Percentiles rank a stretch among this genome's conserved stretches.
These are phyloP conservation scores for Phoenicopterus ruber DNA, from an alignment of 2,113 vertebrate species.

Conservation along the genomic window DNA sequence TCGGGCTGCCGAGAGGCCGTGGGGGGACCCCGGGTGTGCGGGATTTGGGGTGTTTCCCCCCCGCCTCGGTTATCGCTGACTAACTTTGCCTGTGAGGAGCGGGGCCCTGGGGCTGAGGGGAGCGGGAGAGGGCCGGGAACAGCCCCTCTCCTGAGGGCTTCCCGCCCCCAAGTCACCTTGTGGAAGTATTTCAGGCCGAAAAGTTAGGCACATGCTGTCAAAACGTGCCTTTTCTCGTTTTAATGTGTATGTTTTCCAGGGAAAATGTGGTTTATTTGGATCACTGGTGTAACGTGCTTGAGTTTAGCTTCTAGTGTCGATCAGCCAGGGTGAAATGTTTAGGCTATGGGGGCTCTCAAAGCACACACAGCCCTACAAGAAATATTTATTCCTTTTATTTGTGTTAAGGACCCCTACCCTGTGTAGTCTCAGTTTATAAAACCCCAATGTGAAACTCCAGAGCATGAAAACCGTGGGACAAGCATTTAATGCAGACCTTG, in stretches of 20 bases:
- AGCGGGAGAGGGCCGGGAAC: background rate
- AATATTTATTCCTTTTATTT: accelerated
- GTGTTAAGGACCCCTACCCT: accelerated
- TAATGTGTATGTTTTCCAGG: accelerated
- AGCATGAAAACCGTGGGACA: background rate
- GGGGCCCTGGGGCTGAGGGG: background rate
- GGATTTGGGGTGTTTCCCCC: accelerated
- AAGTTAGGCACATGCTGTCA: background rate
- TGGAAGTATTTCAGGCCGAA: background rate
- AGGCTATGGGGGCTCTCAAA: background rate
- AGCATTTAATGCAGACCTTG: background rate
- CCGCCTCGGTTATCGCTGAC: too few species aligned
- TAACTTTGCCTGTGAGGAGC: background rate
- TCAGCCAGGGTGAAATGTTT: background rate
- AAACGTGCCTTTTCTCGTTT: background rate
- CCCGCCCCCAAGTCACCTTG: constrained; percentile 29
- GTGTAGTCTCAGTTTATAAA: background rate
- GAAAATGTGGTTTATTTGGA: accelerated
- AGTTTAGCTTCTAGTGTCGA: too few species aligned
- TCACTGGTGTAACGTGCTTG: accelerated
- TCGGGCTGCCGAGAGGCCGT: too few species aligned
- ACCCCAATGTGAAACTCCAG: background rate
- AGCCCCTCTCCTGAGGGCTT: background rate
- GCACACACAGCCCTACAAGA: too few species aligned
- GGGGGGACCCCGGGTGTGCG: background rate